A percentile compares a stretch with the other conserved stretches of the same genome.
Conservation (phyloP, 2,888 invertebrate genomes). For the Hoplodrina ambigua region DNA sequence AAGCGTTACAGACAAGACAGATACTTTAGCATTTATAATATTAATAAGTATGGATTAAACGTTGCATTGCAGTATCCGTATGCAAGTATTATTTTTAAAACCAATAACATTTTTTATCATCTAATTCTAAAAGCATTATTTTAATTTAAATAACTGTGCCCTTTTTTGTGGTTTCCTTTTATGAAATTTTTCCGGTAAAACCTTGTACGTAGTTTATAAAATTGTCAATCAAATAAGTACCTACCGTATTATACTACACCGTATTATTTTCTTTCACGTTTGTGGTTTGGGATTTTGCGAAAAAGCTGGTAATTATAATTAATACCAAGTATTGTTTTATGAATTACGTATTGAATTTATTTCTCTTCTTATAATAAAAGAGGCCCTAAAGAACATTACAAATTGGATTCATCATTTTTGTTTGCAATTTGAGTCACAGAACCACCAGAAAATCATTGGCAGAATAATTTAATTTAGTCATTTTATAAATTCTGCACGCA, state of each 20-base stretch:
- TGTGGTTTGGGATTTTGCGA: constrained; percentile 10
- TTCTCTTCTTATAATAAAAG: not conserved
- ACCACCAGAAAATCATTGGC: too few species aligned
- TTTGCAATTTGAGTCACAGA: not conserved
- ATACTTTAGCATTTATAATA: not conserved
- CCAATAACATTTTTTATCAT: not conserved
- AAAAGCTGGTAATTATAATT: constrained; percentile 1
- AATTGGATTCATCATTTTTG: not conserved
- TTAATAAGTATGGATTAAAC: not conserved
- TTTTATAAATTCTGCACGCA: too few species aligned
- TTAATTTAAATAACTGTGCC: not conserved
- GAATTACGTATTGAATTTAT: not conserved
- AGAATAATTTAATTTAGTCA: too few species aligned
- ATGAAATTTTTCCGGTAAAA: not conserved
- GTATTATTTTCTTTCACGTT: not conserved
- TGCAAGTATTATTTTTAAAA: too few species aligned
- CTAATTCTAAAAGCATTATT: too few species aligned
- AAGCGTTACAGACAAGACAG: too few species aligned
- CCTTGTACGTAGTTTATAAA: not conserved
- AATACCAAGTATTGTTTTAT: constrained; percentile 3
- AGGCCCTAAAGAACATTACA: too few species aligned
- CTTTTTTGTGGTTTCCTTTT: not conserved
- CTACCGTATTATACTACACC: not conserved
- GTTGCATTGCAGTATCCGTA: not conserved
- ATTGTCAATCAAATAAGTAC: not conserved